These are phyloP conservation scores for pig (Sus scrofa) DNA, from an alignment of 2,113 vertebrate genomes.

Conservation along the genomic window T2T-Sscrofa CM000823.6:37366501-37367000, in stretches of 20 bases:
- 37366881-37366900: too few relatives aligned
- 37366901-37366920: too few relatives aligned
- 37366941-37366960: too few relatives aligned
- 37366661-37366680: not conserved
- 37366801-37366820: not conserved
- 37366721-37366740: not conserved
- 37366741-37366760: not conserved
- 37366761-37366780: not conserved
- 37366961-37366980: too few relatives aligned
- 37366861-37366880: too few relatives aligned
- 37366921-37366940: too few relatives aligned
- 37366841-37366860: too few relatives aligned
- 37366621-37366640: not conserved
- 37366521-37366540: not conserved
- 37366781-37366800: not conserved
- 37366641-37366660: not conserved
- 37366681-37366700: not conserved
- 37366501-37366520: not conserved
- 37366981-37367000: too few relatives aligned
- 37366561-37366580: not conserved
- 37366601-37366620: not conserved
- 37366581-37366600: not conserved
- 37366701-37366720: not conserved
- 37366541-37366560: not conserved
- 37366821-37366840: too few relatives aligned